Conservation (phyloP, 2,113 vertebrate genomes). For the Ondatra zibethicus region DNA sequence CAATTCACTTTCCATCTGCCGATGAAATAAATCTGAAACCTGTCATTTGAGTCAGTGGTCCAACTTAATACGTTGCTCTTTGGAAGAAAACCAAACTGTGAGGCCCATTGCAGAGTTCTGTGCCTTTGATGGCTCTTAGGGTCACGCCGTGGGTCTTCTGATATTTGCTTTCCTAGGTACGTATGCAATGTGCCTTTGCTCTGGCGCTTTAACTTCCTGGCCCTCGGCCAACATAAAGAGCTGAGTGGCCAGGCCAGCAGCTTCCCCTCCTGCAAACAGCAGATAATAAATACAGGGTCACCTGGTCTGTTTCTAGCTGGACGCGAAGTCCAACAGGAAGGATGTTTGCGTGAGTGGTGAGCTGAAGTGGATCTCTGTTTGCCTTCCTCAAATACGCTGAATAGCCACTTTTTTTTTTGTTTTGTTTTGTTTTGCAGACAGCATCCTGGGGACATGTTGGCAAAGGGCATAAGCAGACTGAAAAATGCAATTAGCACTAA, state of each 20-base stretch:
- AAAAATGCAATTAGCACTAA: background rate
- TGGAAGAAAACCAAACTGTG: conserved; percentile 35
- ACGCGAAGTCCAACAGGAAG: background rate
- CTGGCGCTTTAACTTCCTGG: conserved; percentile 21
- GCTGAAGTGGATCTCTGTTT: conserved; percentile 30
- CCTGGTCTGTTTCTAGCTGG: conserved; percentile 55
- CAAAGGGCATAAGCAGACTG: background rate
- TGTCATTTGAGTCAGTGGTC: conserved; percentile 54
- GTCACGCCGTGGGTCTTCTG: background rate
- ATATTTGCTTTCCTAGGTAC: conserved; percentile 1
- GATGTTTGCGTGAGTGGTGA: conserved; percentile 19
- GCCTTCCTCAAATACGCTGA: conserved; percentile 18
- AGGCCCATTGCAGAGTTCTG: background rate
- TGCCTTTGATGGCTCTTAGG: background rate
- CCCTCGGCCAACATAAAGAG: background rate
- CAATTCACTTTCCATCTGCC: conserved; percentile 64
- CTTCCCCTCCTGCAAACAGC: background rate
- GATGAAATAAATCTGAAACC: conserved; percentile 45
- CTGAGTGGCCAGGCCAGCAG: background rate
- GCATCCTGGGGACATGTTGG: background rate
- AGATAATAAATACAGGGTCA: background rate
- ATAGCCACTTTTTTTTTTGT: background rate
- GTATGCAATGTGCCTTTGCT: background rate
- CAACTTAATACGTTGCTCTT: background rate
- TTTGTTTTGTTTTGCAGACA: background rate